Evolutionary conservation across 2,113 vertebrate species (phyloP), one percentile per base, ranked within the genome.

Genomic region (Ptyas mucosa): DNA sequence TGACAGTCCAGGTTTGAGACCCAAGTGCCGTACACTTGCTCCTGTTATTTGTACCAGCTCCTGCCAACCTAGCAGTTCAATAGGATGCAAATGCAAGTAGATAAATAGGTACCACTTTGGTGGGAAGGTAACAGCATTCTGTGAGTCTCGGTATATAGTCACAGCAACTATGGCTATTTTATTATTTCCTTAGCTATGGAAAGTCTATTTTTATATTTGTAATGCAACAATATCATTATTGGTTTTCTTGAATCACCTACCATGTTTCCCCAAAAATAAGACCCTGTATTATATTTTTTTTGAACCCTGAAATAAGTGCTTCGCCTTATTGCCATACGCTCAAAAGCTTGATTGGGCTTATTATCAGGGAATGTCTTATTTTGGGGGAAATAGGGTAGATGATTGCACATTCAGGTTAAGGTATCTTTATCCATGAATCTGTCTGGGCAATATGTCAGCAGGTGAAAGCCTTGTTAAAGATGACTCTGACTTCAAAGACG

Each of bases 191-290:
- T 89, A 89, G 53, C 43, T 54, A 51, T 52, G 20, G 75, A 94
- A 94, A 94, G 89, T 92, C 39, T 85, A 24, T 43, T 91, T 57
- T 54, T 21, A 81, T 49, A 39, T 90, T 53, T 96, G 93, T 95
- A 96, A 93, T 86, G 89, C 24, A 94, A 64, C 94, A 96, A 93
- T 95, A 95, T 88, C 39, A 57, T 58, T 43, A 90, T 54, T 91
- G 93, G 85, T 87, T 95, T 92, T 94, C 88, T 75, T 91, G 90
- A 93, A 93, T 92, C 93, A 93, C 55, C 92, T 1, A n/a, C n/a
- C n/a, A n/a, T n/a, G n/a, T n/a, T n/a, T n/a, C n/a, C n/a, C n/a
- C n/a, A n/a, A n/a, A n/a, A n/a, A n/a, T n/a, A n/a, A n/a, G n/a
- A n/a, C n/a, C n/a, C n/a, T n/a, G n/a, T n/a, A n/a, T n/a, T n/a